These are phyloP conservation scores for Heliconius eleuchia DNA, from an alignment of 1,140 invertebrate genomes.

Conservation along the genomic window DNA sequence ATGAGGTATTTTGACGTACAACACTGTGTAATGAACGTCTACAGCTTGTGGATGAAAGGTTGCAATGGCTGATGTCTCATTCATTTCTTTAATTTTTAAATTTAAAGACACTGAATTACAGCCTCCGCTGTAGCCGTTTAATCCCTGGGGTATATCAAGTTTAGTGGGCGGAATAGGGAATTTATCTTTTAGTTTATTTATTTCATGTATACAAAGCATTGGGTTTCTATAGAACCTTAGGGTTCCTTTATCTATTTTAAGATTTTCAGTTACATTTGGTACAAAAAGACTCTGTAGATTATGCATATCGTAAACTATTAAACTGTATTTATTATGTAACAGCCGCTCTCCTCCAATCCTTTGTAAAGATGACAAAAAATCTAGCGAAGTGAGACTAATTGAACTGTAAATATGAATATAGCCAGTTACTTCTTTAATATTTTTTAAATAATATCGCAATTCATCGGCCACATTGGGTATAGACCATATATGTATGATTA, in stretches of 20 bases:
- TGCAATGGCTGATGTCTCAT: conserved; percentile 56
- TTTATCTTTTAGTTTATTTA: conserved; percentile 81
- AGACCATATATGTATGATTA: conserved; percentile 58
- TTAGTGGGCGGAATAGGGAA: conserved; percentile 52
- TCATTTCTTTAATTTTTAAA: conserved; percentile 50
- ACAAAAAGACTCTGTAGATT: conserved; percentile 86
- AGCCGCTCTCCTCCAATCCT: conserved; percentile 69
- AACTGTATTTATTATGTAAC: conserved; percentile 82
- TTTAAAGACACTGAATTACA: conserved; percentile 55
- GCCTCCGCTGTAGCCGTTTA: conserved; percentile 64
- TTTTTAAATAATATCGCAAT: conserved; percentile 86
- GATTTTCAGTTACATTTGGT: conserved; percentile 62
- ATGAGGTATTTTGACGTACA: conserved; percentile 59
- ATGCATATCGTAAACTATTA: conserved; percentile 87
- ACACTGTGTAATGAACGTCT: conserved; percentile 53
- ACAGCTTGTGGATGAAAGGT: conserved; percentile 48
- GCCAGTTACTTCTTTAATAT: conserved; percentile 88
- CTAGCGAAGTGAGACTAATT: conserved; percentile 87
- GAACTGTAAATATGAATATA: conserved; percentile 88
- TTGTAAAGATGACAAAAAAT: conserved; percentile 88
- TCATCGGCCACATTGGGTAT: conserved; percentile 84
- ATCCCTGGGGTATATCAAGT: conserved; percentile 50
- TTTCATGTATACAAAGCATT: conserved; percentile 86
- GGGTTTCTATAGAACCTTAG: conserved; percentile 90
- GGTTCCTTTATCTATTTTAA: conserved; percentile 83